phyloP scores from a whole-genome alignment of 2,113 vertebrate genomes.

The Callipepla californica region DNA sequence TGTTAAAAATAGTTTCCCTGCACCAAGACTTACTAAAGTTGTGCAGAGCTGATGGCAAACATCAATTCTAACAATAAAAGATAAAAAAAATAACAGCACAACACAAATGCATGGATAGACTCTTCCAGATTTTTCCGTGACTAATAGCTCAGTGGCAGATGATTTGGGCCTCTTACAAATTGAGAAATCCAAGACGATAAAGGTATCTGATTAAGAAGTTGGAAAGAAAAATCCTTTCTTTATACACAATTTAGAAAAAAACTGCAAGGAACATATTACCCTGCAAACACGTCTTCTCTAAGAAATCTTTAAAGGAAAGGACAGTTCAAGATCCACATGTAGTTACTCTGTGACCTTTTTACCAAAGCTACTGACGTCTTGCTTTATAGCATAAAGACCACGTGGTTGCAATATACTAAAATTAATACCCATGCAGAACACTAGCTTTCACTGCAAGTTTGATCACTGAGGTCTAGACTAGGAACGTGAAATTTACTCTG shows the following conservation, averaged over 20 bases:
- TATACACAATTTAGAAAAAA: not conserved
- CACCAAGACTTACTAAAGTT: not conserved
- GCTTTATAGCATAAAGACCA: not conserved
- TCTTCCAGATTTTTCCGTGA: not conserved
- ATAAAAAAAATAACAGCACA: not conserved
- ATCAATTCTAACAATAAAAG: not conserved
- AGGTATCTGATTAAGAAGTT: not conserved
- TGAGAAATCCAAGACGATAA: not conserved
- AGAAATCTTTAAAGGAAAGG: not conserved
- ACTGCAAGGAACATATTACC: not conserved
- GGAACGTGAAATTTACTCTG: not conserved
- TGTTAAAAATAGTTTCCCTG: not conserved
- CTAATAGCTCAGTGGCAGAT: conserved; percentile 25
- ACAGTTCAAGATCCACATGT: not conserved
- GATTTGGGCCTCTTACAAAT: not conserved
- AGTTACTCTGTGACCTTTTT: not conserved
- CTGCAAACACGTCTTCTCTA: not conserved
- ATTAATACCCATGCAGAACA: not conserved
- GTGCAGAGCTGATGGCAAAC: not conserved
- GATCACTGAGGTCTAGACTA: not conserved
- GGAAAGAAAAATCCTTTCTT: not conserved
- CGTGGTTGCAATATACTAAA: not conserved
- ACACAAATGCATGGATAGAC: not conserved
- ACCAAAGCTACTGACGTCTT: not conserved
- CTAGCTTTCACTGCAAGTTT: not conserved